These are phyloP conservation scores for Cistogaster globosa DNA, from an alignment of 2,888 invertebrate genomes.

Conservation along the genomic window DNA sequence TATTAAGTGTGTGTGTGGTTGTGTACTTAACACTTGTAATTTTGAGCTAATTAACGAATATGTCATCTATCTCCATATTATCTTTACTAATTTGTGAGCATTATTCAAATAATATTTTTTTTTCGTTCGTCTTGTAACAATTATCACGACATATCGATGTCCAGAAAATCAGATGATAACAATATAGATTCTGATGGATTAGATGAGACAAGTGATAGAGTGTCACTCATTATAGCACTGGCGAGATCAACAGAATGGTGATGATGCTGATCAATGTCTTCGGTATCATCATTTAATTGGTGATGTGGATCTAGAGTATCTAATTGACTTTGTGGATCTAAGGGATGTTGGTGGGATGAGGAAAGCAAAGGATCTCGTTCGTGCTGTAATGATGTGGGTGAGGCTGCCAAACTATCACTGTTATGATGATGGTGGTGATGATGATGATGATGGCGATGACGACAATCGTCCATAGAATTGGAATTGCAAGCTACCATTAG, in stretches of 20 bases:
- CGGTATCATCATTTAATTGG: constrained; percentile 68
- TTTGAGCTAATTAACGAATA: constrained; percentile 41
- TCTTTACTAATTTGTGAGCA: constrained; percentile 33
- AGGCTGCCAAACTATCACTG: constrained; percentile 70
- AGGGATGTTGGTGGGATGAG: constrained; percentile 77
- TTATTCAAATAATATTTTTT: constrained; percentile 34
- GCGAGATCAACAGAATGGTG: constrained; percentile 78
- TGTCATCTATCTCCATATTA: neutral
- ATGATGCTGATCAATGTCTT: constrained; percentile 72
- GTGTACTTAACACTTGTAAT: constrained; percentile 39
- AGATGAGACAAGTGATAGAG: constrained; percentile 80
- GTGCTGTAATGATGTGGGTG: constrained; percentile 72
- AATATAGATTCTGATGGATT: constrained; percentile 83
- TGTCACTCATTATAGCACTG: constrained; percentile 82
- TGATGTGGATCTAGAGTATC: constrained; percentile 68
- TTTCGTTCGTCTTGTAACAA: constrained; percentile 16
- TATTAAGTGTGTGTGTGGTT: neutral
- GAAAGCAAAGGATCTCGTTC: constrained; percentile 80
- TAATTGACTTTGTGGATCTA: constrained; percentile 70
- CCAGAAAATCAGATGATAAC: constrained; percentile 84
- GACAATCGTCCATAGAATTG: constrained; percentile 64
- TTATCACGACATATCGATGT: constrained; percentile 85
- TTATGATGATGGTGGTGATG: constrained; percentile 61
- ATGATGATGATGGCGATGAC: constrained; percentile 68
- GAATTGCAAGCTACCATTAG: constrained; percentile 66